Conservation (phyloP, 23 tunicate genomes). For the Ciona savignyi region DNA sequence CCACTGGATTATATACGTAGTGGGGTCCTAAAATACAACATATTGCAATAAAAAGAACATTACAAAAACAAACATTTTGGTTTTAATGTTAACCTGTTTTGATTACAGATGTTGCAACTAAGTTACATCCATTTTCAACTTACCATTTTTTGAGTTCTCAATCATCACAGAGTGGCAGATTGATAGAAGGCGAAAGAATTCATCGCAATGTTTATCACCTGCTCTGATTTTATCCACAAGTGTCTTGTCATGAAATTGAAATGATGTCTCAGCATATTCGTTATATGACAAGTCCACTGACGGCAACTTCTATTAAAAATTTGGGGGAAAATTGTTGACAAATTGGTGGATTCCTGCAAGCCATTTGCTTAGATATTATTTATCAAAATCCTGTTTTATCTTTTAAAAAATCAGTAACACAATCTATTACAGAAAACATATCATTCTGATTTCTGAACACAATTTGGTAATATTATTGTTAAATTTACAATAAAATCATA, state of each 20-base stretch:
- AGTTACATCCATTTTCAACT: constrained; percentile 6
- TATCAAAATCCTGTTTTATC: no score
- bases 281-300: constrained; percentile 65
- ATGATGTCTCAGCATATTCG: constrained; percentile 45
- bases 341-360: no score
- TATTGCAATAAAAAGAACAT: no score
- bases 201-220: constrained; percentile 25
- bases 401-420: no score
- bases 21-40: no score
- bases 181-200: constrained; percentile 60
- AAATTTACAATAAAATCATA: background rate
- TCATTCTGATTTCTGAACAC: background rate
- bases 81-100: background rate
- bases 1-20: no score
- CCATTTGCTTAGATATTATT: no score
- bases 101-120: no score
- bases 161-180: constrained; percentile 93
- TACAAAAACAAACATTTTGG: constrained; percentile 17
- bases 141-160: constrained; percentile 60
- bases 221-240: constrained; percentile 42
- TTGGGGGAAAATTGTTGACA: no score
- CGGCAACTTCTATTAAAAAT: background rate
- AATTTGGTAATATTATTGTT: background rate
- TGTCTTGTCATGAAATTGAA: constrained; percentile 58
- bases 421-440: background rate